These are phyloP conservation scores for Hippocampus mohnikei DNA, from an alignment of 2,113 vertebrate genomes.

Conservation along the genomic window DNA sequence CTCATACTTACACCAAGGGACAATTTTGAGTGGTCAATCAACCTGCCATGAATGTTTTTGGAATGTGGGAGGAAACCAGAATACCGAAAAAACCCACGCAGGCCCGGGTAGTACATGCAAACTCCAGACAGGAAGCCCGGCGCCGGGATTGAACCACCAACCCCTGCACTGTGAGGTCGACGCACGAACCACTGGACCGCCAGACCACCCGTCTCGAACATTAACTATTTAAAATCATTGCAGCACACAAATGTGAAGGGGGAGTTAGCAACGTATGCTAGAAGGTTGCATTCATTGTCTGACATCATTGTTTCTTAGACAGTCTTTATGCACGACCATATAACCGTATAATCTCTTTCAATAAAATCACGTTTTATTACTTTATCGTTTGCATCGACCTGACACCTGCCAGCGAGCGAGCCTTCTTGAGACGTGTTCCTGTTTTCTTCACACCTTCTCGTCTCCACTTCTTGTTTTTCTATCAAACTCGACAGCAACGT, in stretches of 20 bases:
- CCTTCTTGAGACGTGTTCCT: conserved; percentile 33
- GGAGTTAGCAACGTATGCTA: background rate
- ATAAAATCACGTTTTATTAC: background rate
- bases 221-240: background rate
- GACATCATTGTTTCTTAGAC: background rate
- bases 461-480: conserved; percentile 8
- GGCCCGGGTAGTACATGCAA: too few relatives aligned
- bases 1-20: too few relatives aligned
- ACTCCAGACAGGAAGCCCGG: too few relatives aligned
- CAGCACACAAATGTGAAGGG: background rate
- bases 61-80: too few relatives aligned
- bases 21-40: too few relatives aligned
- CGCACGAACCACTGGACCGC: too few relatives aligned
- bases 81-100: too few relatives aligned
- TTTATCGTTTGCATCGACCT: conserved; percentile 2
- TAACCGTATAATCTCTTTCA: conserved; percentile 29
- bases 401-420: conserved; percentile 23
- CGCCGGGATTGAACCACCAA: too few relatives aligned
- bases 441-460: conserved; percentile 60
- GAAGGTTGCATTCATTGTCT: background rate
- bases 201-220: background rate
- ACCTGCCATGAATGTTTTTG: too few relatives aligned
- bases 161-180: too few relatives aligned
- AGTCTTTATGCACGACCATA: background rate
- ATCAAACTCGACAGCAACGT: background rate